Percentiles rank a stretch among this genome's conserved stretches.
Conservation (phyloP, 2,113 vertebrate species). For the Equus quagga region DNA sequence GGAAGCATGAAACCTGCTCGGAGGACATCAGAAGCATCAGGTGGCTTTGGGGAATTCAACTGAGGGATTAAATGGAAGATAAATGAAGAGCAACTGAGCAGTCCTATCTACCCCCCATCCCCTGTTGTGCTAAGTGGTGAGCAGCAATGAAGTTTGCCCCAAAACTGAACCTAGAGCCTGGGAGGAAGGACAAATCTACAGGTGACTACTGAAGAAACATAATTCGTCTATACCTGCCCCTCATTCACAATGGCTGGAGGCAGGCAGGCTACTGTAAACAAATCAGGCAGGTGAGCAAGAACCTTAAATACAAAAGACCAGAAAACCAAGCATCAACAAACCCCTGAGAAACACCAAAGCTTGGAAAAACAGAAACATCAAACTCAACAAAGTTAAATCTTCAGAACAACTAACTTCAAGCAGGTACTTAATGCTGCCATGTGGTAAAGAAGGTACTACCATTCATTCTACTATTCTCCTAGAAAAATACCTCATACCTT, state of each 20-base stretch:
- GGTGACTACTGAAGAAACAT: not conserved
- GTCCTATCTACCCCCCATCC: not conserved
- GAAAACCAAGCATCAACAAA: not conserved
- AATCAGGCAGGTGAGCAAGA: not conserved
- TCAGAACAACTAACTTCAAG: conserved; percentile 38
- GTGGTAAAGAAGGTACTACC: not conserved
- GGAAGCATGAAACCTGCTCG: not conserved
- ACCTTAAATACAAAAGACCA: not conserved
- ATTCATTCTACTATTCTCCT: conserved; percentile 3
- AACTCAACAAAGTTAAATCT: conserved; percentile 18
- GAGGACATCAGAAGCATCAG: not conserved
- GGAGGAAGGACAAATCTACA: not conserved
- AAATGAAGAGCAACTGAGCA: not conserved
- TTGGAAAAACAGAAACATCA: not conserved
- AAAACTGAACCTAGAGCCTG: not conserved
- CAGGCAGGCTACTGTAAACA: not conserved
- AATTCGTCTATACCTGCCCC: not conserved
- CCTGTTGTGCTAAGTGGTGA: not conserved
- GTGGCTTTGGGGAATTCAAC: not conserved
- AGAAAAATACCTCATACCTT: conserved; percentile 7
- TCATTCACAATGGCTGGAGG: not conserved
- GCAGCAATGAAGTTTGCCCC: not conserved
- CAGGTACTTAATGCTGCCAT: not conserved
- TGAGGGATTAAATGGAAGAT: not conserved
- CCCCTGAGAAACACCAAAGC: not conserved